A percentile compares a stretch with the other conserved stretches of the same genome.
Evolutionary conservation across 1,140 invertebrate genomes (phyloP).

Genomic region (Aphelenchoides fujianensis): DNA sequence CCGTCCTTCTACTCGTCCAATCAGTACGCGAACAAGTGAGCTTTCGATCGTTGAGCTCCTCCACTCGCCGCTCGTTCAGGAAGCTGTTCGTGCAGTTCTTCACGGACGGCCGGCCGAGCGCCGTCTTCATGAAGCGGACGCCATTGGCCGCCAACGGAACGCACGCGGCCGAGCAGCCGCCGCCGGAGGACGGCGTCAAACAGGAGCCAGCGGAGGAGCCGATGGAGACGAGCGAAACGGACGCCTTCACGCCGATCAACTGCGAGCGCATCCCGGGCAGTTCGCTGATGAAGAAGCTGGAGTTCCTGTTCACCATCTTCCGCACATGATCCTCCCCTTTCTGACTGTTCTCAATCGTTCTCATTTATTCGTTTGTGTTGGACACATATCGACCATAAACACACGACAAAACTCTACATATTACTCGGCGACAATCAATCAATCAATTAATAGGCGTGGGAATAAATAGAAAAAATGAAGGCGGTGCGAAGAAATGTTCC

Average conservation of each 20-base stretch:
- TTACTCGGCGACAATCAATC: too few species aligned
- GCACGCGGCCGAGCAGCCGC: neutral
- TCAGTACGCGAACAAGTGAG: conserved; percentile 43
- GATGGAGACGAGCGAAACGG: conserved; percentile 17
- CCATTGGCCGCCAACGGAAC: neutral
- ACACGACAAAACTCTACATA: too few species aligned
- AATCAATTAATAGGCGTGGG: too few species aligned
- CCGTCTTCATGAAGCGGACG: conserved; percentile 30
- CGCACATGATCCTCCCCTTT: conserved; percentile 18
- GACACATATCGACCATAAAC: too few species aligned
- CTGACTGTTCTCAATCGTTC: too few species aligned
- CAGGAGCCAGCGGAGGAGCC: too few species aligned
- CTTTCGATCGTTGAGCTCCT: conserved; percentile 17
- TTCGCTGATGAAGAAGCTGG: conserved; percentile 43
- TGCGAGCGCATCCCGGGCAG: conserved; percentile 35
- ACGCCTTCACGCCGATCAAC: conserved; percentile 34
- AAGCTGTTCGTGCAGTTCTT: conserved; percentile 46
- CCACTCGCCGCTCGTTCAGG: too few species aligned
- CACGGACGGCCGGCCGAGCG: conserved; percentile 24
- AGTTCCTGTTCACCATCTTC: conserved; percentile 41
- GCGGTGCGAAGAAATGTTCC: neutral
- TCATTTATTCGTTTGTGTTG: neutral
- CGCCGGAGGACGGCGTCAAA: too few species aligned
- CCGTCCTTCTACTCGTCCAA: conserved; percentile 49
- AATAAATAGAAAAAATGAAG: neutral